Base-by-base conservation (phyloP, 1,140 invertebrate species). In the Harlomillsia oculata region DNA sequence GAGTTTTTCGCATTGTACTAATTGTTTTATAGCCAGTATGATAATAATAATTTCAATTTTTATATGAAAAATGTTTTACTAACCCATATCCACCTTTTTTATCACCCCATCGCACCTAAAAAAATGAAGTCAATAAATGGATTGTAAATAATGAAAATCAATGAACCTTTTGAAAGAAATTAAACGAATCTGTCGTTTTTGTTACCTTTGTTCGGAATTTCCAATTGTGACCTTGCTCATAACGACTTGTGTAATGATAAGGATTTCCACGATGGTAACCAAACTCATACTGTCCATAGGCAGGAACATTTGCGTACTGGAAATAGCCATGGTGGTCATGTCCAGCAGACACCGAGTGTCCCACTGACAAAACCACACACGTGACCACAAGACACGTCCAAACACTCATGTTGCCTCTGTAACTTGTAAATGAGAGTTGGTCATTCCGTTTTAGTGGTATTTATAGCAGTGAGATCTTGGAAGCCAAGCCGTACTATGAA, bases 281-380 rank as follows among this genome's bases (percentile, higher is more conserved):
- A 48, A 71, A 71, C 57, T 72, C 71, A 52, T 71, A 72, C 29
- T 68, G 65, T 1, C 59, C 68, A 39, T 67, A 60, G 4, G 58
- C 60, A 6, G 71, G 71, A 9, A 72, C 69, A 55, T 69, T 70
- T 13, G 69, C 70, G 53, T 72, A 72, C 53, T 68, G 66, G 60
- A 70, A 70, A 59, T 67, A 67, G 9, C 68, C 67, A 25, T 48
- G 45, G 23, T 48, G 45, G 30, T 32, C 45, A 21, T 48, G 45
- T 32, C 28, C 34, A 30, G 45, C 45, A 23, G 21, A 34, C 3
- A 48, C 45, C 20, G 20, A 41, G 46, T 28, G 32, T 34, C 36
- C 30, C 30, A 16, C 46, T 25, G 25, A 6, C 21, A 45, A 25
- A 26, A 26, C 11, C 39, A 20, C 21, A 14, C 39, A 36, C 5